Conservation (phyloP, 2,113 vertebrate species). For the Pagrus major region DNA sequence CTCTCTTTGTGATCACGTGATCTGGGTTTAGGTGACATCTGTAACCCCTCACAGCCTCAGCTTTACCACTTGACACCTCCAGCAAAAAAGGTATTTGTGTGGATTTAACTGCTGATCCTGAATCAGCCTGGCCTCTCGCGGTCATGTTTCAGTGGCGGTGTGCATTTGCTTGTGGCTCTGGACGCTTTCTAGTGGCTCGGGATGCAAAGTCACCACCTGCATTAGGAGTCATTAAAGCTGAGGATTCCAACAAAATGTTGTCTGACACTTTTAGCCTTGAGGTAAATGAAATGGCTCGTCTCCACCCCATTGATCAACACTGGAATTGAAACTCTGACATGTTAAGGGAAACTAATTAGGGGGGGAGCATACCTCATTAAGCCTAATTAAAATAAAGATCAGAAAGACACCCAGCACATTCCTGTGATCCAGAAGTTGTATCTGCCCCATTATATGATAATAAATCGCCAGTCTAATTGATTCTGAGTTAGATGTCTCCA, state of each 20-base stretch:
- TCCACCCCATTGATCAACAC: constrained; percentile 78
- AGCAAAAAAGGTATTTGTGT: not conserved
- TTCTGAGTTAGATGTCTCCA: constrained; percentile 37
- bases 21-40: not conserved
- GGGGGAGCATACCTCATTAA: constrained; percentile 72
- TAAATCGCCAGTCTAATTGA: constrained; percentile 17
- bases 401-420: constrained; percentile 58
- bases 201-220: not conserved
- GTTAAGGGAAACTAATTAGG: constrained; percentile 77
- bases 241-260: constrained; percentile 45
- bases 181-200: not conserved
- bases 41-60: not conserved
- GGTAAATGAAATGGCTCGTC: constrained; percentile 71
- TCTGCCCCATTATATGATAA: constrained; percentile 26
- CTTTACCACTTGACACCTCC: not conserved
- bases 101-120: not conserved
- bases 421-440: constrained; percentile 39
- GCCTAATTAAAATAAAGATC: constrained; percentile 78
- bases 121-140: not conserved
- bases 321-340: constrained; percentile 72
- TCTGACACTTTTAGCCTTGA: constrained; percentile 65
- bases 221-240: constrained; percentile 26
- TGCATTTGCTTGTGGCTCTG: too few relatives aligned
- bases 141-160: not conserved
- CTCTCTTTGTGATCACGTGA: not conserved